Evolutionary conservation across 1,140 invertebrate species (phyloP), one percentile per base, ranked within the genome.

Genomic region (Diabrotica undecimpunctata): DNA sequence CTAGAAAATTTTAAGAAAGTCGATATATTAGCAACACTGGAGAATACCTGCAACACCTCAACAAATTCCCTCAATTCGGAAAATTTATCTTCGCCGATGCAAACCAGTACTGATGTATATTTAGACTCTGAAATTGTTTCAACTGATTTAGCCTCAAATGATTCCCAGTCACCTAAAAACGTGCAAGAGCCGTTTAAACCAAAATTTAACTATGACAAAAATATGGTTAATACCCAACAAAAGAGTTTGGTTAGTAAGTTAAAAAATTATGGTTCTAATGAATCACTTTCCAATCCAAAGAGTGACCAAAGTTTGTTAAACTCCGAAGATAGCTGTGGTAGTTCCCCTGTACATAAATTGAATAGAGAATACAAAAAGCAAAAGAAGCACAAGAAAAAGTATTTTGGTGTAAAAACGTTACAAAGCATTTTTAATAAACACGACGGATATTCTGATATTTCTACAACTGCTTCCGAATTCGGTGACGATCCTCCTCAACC

Each of bases 351-450:
- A 25, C 74, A 76, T 58, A 76, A 77, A 64, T 13, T 52, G 2
- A 71, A 70, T 50, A 60, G 71, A 9, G 75, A 76, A 39, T 77
- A 77, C 60, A 77, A 76, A 57, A 78, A 78, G 65, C 69, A 76
- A 46, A 74, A 73, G 54, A 77, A 77, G 63, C 69, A 72, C 60
- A 77, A 76, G 56, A 79, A 79, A 56, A 79, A 78, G 62, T 76
- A 78, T 62, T 77, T 79, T 64, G 79, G 79, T 8, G 78, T 80
- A 4, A 80, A 80, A 74, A 80, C 79, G 1, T 65, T 80, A 14
- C 79, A 80, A 61, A 79, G 78, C 58, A 80, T 80, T 63, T 80
- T 80, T 63, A 78, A 73, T 64, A 77, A 76, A 62, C 72, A 75
- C 59, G 74, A 76, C 55, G 77, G 74, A 7, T 79, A 79, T 69